Base-by-base conservation (phyloP, 2,888 invertebrate species). In the Leptura quadrifasciata region DNA sequence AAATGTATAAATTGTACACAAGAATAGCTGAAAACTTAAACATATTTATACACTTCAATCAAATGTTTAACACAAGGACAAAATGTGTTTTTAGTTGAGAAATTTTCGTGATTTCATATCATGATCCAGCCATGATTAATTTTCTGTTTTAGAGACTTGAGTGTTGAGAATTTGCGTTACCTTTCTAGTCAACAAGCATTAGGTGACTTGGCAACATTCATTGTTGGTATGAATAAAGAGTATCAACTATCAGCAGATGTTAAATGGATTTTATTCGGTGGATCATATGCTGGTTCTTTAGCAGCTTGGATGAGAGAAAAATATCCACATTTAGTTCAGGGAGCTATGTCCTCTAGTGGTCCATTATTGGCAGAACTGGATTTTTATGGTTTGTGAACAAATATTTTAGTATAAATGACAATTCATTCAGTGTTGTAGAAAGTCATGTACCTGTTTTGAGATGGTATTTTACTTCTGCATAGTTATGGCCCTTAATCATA, bases 121-220 rank as follows among this genome's bases (percentile, higher is more conserved):
- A n/a, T n/a, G n/a, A n/a, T n/a, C n/a, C n/a, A n/a, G n/a, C n/a
- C 4, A 0, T 0, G 15, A 58, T 24, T n/a, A 15, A 27, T 20
- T 21, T 12, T 63, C 0, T 63, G 18, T 90, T 91, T n/a, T 89
- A 97, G 97, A 55, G 95, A 98, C 87, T 88, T 95, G 77, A 94
- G 69, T 21, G 39, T 87, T 2, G 83, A 85, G 57, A 90, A 87
- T 84, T 79, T 90, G 76, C 85, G 85, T 55, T 90, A 88, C 79
- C 81, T 90, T 57, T 88, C 83, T 74, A 86, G 88, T 3, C 89
- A 89, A 47, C 90, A 90, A 81, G 89, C 90, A 1, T 82, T 90
- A 17, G 89, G 88, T 0, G 91, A 91, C 80, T 81, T 90, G 1
- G 89, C 89, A 8, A 84, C 87, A 77, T 89, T 90, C 75, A 89